Percentiles rank a stretch among this genome's conserved stretches.
Evolutionary conservation across 2,113 vertebrate species (phyloP).

Genomic region (Bos indicus): DNA sequence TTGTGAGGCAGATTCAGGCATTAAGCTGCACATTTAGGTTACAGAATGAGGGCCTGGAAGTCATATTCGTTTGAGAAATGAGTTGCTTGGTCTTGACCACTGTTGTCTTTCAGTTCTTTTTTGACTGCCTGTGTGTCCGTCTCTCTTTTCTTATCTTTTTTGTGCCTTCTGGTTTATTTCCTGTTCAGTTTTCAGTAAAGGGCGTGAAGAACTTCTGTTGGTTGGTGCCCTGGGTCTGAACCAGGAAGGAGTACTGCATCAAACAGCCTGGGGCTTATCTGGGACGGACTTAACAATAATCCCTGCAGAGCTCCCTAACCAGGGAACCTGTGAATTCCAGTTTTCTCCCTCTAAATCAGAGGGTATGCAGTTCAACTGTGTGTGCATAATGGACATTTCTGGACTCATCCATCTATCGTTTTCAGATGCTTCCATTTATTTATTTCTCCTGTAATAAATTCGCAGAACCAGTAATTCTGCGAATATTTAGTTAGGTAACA

Average conservation of each 20-base stretch:
- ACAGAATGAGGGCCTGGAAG: neutral
- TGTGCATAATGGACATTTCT: neutral
- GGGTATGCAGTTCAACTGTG: neutral
- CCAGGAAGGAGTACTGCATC: conserved; percentile 32
- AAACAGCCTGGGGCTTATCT: neutral
- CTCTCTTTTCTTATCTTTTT: neutral
- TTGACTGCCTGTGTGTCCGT: neutral
- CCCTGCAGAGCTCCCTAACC: neutral
- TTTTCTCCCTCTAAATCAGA: neutral
- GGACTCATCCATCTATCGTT: neutral
- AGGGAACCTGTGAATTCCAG: neutral
- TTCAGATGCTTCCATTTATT: neutral
- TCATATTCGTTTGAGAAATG: neutral
- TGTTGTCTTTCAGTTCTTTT: neutral
- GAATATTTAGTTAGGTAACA: neutral
- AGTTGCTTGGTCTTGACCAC: neutral
- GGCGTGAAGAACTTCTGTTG: neutral
- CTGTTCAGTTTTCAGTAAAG: conserved; percentile 44
- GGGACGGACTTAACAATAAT: neutral
- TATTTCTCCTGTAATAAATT: neutral
- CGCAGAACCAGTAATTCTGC: neutral
- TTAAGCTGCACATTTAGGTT: neutral
- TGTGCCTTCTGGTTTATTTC: conserved; percentile 38
- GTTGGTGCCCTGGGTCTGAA: conserved; percentile 34
- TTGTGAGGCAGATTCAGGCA: neutral